These are phyloP conservation scores for Lagria hirta DNA, from an alignment of 2,888 invertebrate species.

Conservation along the genomic window DNA sequence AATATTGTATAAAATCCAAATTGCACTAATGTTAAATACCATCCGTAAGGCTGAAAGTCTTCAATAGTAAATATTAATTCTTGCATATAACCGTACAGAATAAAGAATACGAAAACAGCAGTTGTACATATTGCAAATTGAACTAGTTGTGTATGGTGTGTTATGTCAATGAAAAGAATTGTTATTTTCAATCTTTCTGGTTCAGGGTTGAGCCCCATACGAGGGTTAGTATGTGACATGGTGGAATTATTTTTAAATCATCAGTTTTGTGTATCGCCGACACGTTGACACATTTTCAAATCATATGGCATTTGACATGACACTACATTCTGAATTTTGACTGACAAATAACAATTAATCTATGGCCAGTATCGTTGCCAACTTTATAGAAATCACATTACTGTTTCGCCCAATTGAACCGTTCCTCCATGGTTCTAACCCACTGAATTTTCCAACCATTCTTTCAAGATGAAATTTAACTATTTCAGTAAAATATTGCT, in stretches of 20 bases:
- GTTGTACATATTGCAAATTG: constrained; percentile 77
- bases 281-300: constrained; percentile 34
- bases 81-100: constrained; percentile 89
- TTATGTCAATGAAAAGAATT: constrained; percentile 74
- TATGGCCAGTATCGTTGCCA: no score
- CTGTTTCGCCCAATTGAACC: no score
- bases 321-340: no score
- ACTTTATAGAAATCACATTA: no score
- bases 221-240: constrained; percentile 27
- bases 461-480: no score
- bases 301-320: constrained; percentile 19
- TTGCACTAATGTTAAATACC: constrained; percentile 91
- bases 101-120: constrained; percentile 84
- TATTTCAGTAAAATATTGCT: no score
- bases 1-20: constrained; percentile 84
- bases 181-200: constrained; percentile 57
- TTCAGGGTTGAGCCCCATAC: constrained; percentile 37
- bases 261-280: no score
- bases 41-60: constrained; percentile 85
- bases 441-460: no score
- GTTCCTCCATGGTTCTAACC: no score
- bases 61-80: constrained; percentile 91
- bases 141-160: constrained; percentile 62
- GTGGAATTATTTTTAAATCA: no score
- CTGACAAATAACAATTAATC: no score